Base-by-base conservation (phyloP, 2,113 vertebrate genomes). In the Echinops telfairi region DNA sequence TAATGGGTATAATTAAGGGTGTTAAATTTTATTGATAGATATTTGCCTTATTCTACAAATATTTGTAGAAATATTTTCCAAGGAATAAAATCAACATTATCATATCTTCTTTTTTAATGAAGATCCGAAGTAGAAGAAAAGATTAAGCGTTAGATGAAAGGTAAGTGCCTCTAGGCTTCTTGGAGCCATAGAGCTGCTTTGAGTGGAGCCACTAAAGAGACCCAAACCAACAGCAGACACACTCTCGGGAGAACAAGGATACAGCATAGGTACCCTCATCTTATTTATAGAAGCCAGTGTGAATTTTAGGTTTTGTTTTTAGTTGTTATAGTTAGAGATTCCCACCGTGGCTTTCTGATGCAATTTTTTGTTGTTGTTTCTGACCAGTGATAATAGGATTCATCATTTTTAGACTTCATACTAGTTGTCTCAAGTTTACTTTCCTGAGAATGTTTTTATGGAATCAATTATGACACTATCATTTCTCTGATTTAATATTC, bases 401-500 rank as follows among this genome's bases (percentile, higher is more conserved):
- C 1, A 17, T 38, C 76, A 66, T 80, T 92, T 91, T 73, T 79
- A 80, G 83, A 57, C 40, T 47, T 79, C 58, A 62, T 58, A 25
- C 12, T 92, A 27, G 12, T 66, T 88, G 2, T 90, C 68, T 96
- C n/a, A 81, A 83, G 58, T 94, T 92, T 95, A 76, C 60, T 92
- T 92, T 83, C 68, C 62, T 64, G 29, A 25, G 47, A 91, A 47
- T 92, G 36, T 36, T 91, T 97, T 95, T n/a, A 92, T 92, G 68
- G 75, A 80, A 91, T 90, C 93, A 95, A 43, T 93, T 94, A 93
- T 93, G 77, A 89, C 58, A 88, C 33, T 82, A 94, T 89, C 60
- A 83, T 92, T 95, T 91, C 94, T 88, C 86, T 79, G 64, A 93
- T 81, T 93, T 94, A 95, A 95, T 92, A 92, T 76, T 86, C 66